phyloP scores from a whole-genome alignment of 2,797 vertebrate genomes.

The Momotus momota region DNA sequence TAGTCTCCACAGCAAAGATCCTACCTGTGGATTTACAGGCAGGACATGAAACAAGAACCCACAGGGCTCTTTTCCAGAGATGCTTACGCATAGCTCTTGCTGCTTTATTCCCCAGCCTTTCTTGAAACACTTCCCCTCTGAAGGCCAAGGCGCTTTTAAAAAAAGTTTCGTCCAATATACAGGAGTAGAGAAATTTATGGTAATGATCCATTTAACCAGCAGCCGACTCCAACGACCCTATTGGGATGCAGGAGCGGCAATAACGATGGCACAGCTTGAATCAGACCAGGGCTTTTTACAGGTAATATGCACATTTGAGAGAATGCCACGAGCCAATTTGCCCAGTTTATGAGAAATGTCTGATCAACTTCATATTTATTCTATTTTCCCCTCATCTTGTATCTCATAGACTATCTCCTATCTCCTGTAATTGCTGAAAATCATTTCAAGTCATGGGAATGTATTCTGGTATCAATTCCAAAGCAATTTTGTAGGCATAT shows the following conservation, averaged over 20 bases:
- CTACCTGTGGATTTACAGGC: fast-evolving
- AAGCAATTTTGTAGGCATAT: background rate
- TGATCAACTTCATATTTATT: background rate
- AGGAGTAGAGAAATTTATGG: background rate
- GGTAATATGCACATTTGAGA: background rate
- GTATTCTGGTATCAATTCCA: background rate
- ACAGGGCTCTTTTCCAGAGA: background rate
- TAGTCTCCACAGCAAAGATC: background rate
- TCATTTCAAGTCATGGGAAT: background rate
- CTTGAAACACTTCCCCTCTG: background rate
- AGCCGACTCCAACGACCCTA: background rate
- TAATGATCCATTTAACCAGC: background rate
- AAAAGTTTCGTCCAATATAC: background rate
- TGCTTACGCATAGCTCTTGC: background rate
- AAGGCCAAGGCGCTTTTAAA: background rate
- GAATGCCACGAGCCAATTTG: background rate
- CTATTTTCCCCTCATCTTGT: background rate
- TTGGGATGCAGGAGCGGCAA: background rate
- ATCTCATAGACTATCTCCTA: background rate
- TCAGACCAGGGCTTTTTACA: background rate
- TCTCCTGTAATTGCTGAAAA: background rate
- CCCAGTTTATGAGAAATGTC: background rate
- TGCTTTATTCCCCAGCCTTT: background rate
- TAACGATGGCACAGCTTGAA: background rate
- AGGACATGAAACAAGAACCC: background rate